Evolutionary conservation across 2,888 invertebrate species (phyloP), one percentile per base, ranked within the genome.

Genomic region (Dendrolimus pini): DNA sequence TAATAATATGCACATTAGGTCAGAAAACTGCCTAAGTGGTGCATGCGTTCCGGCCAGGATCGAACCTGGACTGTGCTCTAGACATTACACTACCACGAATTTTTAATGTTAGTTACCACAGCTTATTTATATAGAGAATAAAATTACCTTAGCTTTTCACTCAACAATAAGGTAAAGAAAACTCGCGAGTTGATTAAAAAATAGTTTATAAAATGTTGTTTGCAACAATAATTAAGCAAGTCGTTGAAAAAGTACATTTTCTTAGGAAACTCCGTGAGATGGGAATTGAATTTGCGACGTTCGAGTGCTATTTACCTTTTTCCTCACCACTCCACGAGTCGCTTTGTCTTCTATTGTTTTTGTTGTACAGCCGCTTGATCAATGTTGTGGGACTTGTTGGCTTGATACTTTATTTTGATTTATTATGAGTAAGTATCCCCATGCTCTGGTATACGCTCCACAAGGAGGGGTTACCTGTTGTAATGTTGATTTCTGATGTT

Each of bases 251-350:
- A 47, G 9, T 47, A 47, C 9, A 30, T 30, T 30, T 47, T 47
- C 47, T 47, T 47, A 47, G 47, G 47, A 47, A 47, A 47, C 47
- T 47, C 30, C 75, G 77, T 75, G 75, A 75, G 80, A 71, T 83
- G 82, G 78, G 87, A 88, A 84, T 83, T 78, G 80, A 84, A 83
- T 76, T 78, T 77, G 77, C 72, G 62, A 60, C 54, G 53, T 41
- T 69, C 9, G 69, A 64, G 65, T 65, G 81, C 78, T 83, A 89
- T 85, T 88, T 85, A 80, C 77, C 83, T 89, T 89, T 89, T 89
- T 87, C 80, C 81, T 65, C 66, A 57, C 64, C 69, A 69, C 65
- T 72, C 66, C 65, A 67, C 55, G 66, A 70, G 74, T 72, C 81
- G 80, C 86, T 85, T 85, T 83, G 87, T 87, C 83, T 86, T 75